phyloP scores from a whole-genome alignment of 2,113 vertebrate genomes.

The Xenotilapia leptura region DNA sequence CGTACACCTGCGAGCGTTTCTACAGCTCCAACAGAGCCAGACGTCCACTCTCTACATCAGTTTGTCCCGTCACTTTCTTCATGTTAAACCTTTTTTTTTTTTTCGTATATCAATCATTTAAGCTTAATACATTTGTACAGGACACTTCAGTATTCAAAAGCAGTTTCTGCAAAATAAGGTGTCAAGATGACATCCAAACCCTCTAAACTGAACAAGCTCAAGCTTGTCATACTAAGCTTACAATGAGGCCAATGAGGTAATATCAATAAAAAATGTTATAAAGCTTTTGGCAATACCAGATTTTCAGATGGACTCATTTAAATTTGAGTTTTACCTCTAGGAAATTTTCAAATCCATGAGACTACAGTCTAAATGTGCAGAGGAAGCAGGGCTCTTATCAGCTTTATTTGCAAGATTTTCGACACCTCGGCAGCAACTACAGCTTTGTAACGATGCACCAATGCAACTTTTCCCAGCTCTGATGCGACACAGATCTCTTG shows the following conservation, averaged over 20 bases:
- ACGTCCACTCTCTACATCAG: background rate
- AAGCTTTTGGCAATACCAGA: background rate
- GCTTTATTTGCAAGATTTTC: background rate
- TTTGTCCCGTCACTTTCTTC: background rate
- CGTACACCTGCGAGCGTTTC: background rate
- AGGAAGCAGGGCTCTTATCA: background rate
- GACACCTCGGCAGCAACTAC: background rate
- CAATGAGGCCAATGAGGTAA: background rate
- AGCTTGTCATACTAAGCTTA: background rate
- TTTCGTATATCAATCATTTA: background rate
- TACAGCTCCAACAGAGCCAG: background rate
- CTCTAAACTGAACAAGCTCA: background rate
- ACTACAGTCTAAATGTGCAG: background rate
- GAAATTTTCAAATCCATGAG: background rate
- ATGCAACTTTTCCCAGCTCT: background rate
- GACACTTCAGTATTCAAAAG: background rate
- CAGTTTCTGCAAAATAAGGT: background rate
- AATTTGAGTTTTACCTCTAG: background rate
- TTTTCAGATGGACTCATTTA: background rate
- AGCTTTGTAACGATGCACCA: background rate
- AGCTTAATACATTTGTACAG: background rate
- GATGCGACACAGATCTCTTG: background rate
- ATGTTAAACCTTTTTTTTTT: accelerated
- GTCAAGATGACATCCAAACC: background rate
- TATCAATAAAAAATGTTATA: background rate